phyloP scores from a whole-genome alignment of 2,797 vertebrate species.

The Centroberyx gerrardi region DNA sequence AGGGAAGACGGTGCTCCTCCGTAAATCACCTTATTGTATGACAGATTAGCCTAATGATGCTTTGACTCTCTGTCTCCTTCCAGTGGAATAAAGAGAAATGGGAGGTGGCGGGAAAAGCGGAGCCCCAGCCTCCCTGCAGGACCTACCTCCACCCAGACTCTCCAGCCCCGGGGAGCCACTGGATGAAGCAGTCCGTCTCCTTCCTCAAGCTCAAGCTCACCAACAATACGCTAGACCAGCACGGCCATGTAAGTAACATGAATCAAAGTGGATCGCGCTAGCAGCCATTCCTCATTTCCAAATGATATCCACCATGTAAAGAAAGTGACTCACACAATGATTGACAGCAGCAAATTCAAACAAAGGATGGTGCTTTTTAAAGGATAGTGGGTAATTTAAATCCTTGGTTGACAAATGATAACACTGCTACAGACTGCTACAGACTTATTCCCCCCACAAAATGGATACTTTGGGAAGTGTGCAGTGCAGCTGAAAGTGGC shows the following conservation, averaged over 20 bases:
- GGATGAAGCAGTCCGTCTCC: conserved; percentile 93
- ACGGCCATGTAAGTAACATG: conserved; percentile 88
- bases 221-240: conserved; percentile 94
- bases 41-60: conserved; percentile 32
- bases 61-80: conserved; percentile 47
- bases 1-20: conserved; percentile 31
- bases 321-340: no score
- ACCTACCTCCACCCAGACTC: conserved; percentile 94
- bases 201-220: conserved; percentile 97
- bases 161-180: conserved; percentile 92
- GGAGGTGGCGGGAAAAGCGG: conserved; percentile 95
- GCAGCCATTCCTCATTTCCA: not conserved
- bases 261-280: no score
- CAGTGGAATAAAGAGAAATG: conserved; percentile 96
- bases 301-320: not conserved
- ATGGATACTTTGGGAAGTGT: no score
- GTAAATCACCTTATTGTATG: conserved; percentile 40
- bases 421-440: no score
- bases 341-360: no score
- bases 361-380: no score
- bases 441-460: no score
- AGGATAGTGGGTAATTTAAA: not conserved
- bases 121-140: conserved; percentile 93
- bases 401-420: not conserved
- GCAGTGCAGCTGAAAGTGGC: no score